Percentiles rank a stretch among this genome's conserved stretches.
Evolutionary conservation across 2,113 vertebrate species (phyloP).

Genomic region (Ursus arctos): DNA sequence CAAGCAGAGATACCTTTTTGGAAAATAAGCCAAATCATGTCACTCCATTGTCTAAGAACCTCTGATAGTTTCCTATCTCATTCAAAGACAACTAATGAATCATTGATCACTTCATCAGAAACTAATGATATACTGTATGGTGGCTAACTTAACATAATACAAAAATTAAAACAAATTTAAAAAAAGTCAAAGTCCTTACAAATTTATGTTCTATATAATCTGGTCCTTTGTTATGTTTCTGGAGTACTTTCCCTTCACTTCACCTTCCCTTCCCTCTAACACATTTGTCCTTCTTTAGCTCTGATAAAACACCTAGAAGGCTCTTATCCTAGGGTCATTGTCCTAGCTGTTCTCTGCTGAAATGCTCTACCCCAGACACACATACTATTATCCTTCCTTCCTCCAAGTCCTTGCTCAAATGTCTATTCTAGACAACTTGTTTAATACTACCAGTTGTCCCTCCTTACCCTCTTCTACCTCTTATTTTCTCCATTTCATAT

Average conservation of each 20-base stretch:
- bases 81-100: not conserved
- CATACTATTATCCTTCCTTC: not conserved
- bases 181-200: constrained; percentile 18
- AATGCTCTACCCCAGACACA: not conserved
- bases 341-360: not conserved
- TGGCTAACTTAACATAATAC: no score
- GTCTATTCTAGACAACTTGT: not conserved
- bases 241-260: not conserved
- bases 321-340: not conserved
- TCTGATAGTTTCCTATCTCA: not conserved
- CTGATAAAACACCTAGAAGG: not conserved
- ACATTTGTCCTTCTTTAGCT: not conserved
- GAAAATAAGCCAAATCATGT: constrained; percentile 9
- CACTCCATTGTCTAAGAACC: not conserved
- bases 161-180: no score
- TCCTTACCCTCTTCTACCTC: not conserved
- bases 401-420: not conserved
- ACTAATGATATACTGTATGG: no score
- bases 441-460: not conserved
- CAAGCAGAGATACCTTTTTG: not conserved
- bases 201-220: not conserved
- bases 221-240: not conserved
- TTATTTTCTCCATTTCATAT: not conserved
- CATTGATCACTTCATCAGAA: no score
- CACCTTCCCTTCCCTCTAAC: not conserved